These are phyloP conservation scores for Acronicta psi DNA, from an alignment of 2,888 invertebrate genomes.

Conservation along the genomic window DNA sequence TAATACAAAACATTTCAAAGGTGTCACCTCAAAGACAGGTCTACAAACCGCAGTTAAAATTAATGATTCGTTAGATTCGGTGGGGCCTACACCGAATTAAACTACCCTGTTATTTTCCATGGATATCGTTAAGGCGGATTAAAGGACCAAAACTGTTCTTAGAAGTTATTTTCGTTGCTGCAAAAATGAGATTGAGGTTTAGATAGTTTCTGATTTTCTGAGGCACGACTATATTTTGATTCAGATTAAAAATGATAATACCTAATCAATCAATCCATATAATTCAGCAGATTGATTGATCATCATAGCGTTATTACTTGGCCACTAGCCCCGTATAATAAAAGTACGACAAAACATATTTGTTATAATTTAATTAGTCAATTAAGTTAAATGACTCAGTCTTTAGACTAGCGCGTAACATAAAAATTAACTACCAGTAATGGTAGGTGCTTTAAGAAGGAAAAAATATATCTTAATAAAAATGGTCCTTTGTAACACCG, in stretches of 20 bases:
- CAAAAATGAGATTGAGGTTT: no score
- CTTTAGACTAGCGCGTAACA: not conserved
- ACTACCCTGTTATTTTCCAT: conserved; percentile 15
- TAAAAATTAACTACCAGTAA: not conserved
- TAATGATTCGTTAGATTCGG: conserved; percentile 33
- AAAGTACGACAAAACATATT: no score
- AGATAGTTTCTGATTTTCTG: no score
- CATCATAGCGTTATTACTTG: no score
- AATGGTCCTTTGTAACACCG: conserved; percentile 4
- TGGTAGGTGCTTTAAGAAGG: not conserved
- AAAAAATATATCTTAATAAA: not conserved
- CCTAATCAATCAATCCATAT: no score
- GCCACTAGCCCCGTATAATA: no score
- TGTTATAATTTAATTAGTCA: no score
- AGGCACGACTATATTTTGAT: no score
- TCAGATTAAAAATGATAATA: no score
- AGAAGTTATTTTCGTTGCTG: no score
- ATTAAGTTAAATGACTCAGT: no score
- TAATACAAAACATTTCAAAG: conserved; percentile 20
- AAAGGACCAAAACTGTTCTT: not conserved
- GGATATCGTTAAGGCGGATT: conserved; percentile 8
- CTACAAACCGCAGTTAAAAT: conserved; percentile 31
- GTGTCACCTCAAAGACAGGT: conserved; percentile 19
- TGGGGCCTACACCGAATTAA: conserved; percentile 9
- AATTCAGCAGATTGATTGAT: no score